Base-by-base conservation (phyloP, 2,113 vertebrate species). In the Sigmodon hispidus region DNA sequence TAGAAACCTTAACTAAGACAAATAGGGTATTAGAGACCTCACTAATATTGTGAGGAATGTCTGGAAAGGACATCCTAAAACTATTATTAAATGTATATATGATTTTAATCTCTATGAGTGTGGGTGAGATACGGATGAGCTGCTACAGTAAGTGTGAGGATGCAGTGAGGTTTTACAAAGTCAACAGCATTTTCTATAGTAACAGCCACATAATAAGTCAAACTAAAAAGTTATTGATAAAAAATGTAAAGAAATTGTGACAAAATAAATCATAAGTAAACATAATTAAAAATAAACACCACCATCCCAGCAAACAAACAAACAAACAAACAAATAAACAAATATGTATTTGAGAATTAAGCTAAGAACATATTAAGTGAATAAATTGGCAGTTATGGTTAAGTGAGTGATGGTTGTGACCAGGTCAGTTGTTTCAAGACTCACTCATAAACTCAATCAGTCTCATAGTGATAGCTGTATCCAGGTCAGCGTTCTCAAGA, bases 361-460 rank as follows among this genome's bases (percentile, higher is more conserved):
- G 43, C 26, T 40, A 87, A 95, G 90, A 87, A 79, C n/a, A 45
- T 61, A 29, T 24, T 72, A 95, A 83, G 89, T 94, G 83, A 89
- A 29, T 91, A 81, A 55, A 93, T 1, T 36, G 36, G 69, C 7
- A 77, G 40, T 3, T 24, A 24, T 89, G 67, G 29, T 19, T 50
- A 85, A 36, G 22, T 4, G 10, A 22, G 34, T 70, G 50, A 90
- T 15, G 52, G 48, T 36, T n/a, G 63, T 61, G 73, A 89, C 45
- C 40, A 80, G 94, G 36, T 52, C 70, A 90, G 34, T 15, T 69
- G 24, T 93, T 31, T 21, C 85, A 7, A 90, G 63, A 69, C 72
- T 77, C 76, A 77, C 83, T 70, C 26, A 92, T 50, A 94, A 77
- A 95, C 77, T 81, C 22, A 65, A 40, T 26, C 67, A 29, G 61